These are phyloP conservation scores for Pterostichus niger DNA, from an alignment of 2,888 invertebrate species.

Conservation along the genomic window DNA sequence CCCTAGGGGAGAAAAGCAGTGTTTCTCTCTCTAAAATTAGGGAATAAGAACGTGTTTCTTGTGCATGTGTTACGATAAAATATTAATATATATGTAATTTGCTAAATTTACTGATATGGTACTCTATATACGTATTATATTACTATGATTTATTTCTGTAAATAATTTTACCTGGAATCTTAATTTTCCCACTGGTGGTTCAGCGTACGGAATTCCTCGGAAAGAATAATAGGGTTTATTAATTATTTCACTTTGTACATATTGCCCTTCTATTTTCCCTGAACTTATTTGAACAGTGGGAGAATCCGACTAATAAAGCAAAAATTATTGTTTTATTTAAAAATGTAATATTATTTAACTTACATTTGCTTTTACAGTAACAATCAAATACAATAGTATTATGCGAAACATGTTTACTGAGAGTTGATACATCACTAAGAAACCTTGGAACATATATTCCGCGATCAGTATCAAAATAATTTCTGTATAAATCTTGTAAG, in stretches of 20 bases:
- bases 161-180: slow-evolving; percentile 47
- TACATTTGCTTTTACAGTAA: slow-evolving; percentile 4
- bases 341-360: slow-evolving; percentile 9
- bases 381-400: neutral
- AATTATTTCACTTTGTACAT: slow-evolving; percentile 18
- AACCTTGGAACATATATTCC: no score
- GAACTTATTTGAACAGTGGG: slow-evolving; percentile 27
- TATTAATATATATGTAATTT: no score
- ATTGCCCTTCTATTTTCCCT: slow-evolving; percentile 48
- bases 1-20: no score
- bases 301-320: slow-evolving; percentile 8
- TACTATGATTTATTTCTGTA: no score
- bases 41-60: no score
- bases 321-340: neutral
- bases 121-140: no score
- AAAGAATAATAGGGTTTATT: slow-evolving; percentile 37
- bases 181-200: slow-evolving; percentile 49
- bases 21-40: no score
- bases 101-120: no score
- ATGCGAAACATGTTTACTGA: neutral
- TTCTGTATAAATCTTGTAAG: neutral
- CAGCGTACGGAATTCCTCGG: slow-evolving; percentile 53
- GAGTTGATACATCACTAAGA: neutral
- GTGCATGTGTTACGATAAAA: no score
- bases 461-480: no score